Evolutionary conservation across 2,888 invertebrate species (phyloP), one percentile per base, ranked within the genome.

Genomic region (Cryptops parisi): DNA sequence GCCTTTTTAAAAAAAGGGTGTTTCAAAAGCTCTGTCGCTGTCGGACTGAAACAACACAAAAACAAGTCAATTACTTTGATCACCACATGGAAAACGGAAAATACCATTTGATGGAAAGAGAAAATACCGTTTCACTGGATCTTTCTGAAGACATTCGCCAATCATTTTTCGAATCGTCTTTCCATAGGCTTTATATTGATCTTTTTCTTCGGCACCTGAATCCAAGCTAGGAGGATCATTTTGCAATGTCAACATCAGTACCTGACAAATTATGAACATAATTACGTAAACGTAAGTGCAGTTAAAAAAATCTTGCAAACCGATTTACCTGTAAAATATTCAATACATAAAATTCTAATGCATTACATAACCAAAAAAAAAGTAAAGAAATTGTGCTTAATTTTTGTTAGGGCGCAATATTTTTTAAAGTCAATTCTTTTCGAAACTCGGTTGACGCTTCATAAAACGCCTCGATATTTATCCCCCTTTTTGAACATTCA

Each of bases 1-100:
- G 94, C 89, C 71, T 97, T 97, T 68, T 88, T 93, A 72, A 98
- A 96, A 70, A 98, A 98, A 2, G 91, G 88, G 71, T 97, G 90
- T 70, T 96, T 97, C 53, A 99, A 72, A 48, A 98, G 73, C 69
- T 97, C 96, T 38, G 87, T 84, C 19, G 98, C 96, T 0, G 94
- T 86, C 5, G 97, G 96, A 62, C 82, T 68, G 50, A 22, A 57
- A 58, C 57, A 48, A 40, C 25, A 5, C 9, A 41, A 12, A n/a
- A 41, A 41, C 9, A 41, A n/a, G 43, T 41, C 9, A n/a, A 9
- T 15, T 6, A 6, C 6, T n/a, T 15, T 12, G 15, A 12, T 41
- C 6, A n/a, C 17, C 5, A 21, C 19, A 15, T 6, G 19, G 9
- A 15, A 5, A 41, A 41, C 19, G 43, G 5, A 12, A 21, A 21